Evolutionary conservation across 2,797 vertebrate species (phyloP), one percentile per base, ranked within the genome.

Genomic region (Tiaroga cobitis): DNA sequence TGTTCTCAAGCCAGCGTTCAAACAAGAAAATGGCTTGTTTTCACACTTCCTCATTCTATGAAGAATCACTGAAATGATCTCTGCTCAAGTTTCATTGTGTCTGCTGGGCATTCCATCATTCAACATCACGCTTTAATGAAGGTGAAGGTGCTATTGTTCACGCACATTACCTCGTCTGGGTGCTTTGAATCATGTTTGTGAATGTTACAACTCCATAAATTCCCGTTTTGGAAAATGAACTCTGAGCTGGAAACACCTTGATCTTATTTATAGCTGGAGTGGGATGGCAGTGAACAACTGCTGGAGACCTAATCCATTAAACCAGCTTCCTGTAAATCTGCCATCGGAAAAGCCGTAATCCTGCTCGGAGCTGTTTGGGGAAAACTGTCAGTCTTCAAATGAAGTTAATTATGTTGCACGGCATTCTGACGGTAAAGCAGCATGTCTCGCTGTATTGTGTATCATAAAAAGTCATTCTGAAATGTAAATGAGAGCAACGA

Each of bases 381-480:
- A 68, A 69, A 83, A 76, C 79, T 84, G 82, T 81, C 86, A 84
- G 37, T 68, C 73, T 80, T 41, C 18, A 75, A 59, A 81, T 37
- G 16, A 81, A 84, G 49, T 84, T 84, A 70, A 84, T 87, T 87
- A 84, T 76, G 61, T 84, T 80, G 70, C 70, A 49, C 29, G 39
- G 77, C 70, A 37, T 80, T 84, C 56, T 70, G 82, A 29, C 51
- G n/a, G 63, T 39, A 77, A 72, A 80, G 56, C 16, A 19, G 16
- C 21, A 51, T 72, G 18, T 54, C 63, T 24, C 51, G 63, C 65
- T 54, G 51, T 83, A 73, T 41, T 79, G 81, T 80, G 63, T 65
- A 70, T 78, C 37, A 32, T 18, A 51, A 65, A 63, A 78, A 74
- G 19, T 82, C 13, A 79, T 77, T 69, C 49, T 87, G 63, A 51